Evolutionary conservation across 1,140 invertebrate genomes (phyloP), one percentile per base, ranked within the genome.

Genomic region (Penaeus indicus): DNA sequence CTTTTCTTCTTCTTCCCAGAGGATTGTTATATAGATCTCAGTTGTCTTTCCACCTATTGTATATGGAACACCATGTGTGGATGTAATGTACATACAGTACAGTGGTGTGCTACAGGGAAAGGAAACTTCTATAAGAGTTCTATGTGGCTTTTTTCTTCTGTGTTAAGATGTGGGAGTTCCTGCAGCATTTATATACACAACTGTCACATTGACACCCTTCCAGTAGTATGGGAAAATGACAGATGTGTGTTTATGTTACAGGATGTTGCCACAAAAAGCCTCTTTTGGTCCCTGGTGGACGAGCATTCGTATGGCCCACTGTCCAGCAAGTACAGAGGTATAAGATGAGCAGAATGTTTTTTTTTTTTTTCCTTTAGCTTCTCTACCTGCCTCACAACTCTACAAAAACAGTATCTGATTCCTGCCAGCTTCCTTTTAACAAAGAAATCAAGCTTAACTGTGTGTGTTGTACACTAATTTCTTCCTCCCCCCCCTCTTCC

Each of bases 271-370:
- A 98, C 93, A 95, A 95, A 91, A 97, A 98, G 93, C 97, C 97
- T 64, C 93, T 97, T 32, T 93, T 99, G 85, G 97, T 99, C 67
- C 97, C 98, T 85, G 98, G 98, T 91, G 98, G 98, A 25, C 94
- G 98, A 89, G 97, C 98, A 38, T 99, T 99, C 94, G 98, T 99
- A 5, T 99, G 97, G 98, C 98, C 98, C 19, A 94, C 96, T 18
- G 95, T 99, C 85, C 98, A 99, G 93, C 96, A 96, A 94, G 97
- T 99, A 90, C 98, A 99, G 93, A 96, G 96, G 97, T 97, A 95
- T 93, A 92, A 91, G 32, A 63, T 47, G 64, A 32, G 25, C 13
- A 38, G 38, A 32, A n/a, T 27, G n/a, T 78, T 63, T 38, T 62
- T 72, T 42, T 10, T 80, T 19, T 42, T 16, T 22, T 22, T 16